Base-by-base conservation (phyloP, 2,113 vertebrate genomes). In the Halcyon senegalensis region DNA sequence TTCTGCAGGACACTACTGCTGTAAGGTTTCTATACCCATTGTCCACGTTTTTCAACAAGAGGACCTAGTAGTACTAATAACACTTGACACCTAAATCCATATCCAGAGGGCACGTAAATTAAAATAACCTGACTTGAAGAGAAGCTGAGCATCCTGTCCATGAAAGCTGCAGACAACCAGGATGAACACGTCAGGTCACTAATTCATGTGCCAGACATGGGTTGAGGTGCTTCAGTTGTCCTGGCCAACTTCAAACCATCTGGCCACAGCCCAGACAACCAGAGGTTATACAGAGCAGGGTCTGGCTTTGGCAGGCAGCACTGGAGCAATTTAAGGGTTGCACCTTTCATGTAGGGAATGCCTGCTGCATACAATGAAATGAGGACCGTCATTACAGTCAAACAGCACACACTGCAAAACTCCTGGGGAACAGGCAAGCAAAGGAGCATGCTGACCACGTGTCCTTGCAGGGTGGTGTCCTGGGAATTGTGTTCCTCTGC, bases 401-500 rank as follows among this genome's bases (percentile, higher is more conserved):
- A 27, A 93, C 66, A 89, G 90, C 87, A 89, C 87, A 82, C 37
- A 16, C 60, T 89, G 85, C 91, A 95, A 68, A 96, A 90, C 51
- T 35, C 84, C 89, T 30, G 58, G 75, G 90, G 63, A 59, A 80
- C 0, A 76, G 78, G 89, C 96, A 95, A 95, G 91, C 96, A 35
- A 67, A 96, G 85, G 82, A 96, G 87, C 97, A 97, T 97, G 97
- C 97, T 90, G 87, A 84, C 87, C 83, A 93, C 35, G 16, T 63
- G 68, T 76, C 80, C 84, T 87, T 89, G 91, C 89, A 87, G 66
- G 56, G 37, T n/a, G 10, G 1, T 35, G 84, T 77, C 93, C 88
- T 69, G 69, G 95, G 89, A 94, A 72, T 92, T 97, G 92, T 84
- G 91, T 96, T 97, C 91, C 96, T 94, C 92, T 95, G 82, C 93